Evolutionary conservation across 2,888 invertebrate species (phyloP).

Genomic region (Malthinus flaveolus): DNA sequence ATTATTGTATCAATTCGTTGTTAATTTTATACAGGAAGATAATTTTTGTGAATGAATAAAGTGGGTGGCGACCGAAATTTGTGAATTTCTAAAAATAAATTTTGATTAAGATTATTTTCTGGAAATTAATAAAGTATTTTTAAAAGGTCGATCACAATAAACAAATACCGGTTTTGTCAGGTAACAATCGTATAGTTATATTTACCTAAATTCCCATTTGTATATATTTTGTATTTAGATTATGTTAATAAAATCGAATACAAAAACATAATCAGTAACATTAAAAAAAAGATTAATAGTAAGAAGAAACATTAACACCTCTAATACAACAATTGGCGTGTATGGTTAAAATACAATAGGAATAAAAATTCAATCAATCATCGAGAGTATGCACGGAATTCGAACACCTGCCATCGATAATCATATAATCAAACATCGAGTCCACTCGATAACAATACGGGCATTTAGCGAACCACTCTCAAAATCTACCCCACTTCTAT

Average conservation of each 20-base stretch:
- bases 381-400: constrained; percentile 45
- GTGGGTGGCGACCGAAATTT: too few species aligned
- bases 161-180: background rate
- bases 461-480: constrained; percentile 35
- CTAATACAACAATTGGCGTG: constrained; percentile 30
- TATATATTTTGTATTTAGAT: background rate
- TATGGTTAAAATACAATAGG: constrained; percentile 35
- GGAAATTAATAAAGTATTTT: too few species aligned
- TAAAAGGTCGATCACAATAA: too few species aligned
- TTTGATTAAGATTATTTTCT: too few species aligned
- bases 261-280: background rate
- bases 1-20: too few species aligned
- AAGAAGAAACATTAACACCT: constrained; percentile 32
- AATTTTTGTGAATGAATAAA: too few species aligned
- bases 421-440: constrained; percentile 52
- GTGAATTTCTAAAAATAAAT: too few species aligned
- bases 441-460: constrained; percentile 54
- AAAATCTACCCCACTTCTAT: constrained; percentile 39
- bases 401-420: constrained; percentile 50
- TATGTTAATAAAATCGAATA: constrained; percentile 4
- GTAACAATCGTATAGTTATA: background rate
- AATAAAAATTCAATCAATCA: constrained; percentile 48
- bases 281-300: constrained; percentile 22
- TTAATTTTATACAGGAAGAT: too few species aligned
- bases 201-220: constrained; percentile 1